Base-by-base conservation (phyloP, 2,888 invertebrate genomes). In the Thysanoteuthis rhombus region DNA sequence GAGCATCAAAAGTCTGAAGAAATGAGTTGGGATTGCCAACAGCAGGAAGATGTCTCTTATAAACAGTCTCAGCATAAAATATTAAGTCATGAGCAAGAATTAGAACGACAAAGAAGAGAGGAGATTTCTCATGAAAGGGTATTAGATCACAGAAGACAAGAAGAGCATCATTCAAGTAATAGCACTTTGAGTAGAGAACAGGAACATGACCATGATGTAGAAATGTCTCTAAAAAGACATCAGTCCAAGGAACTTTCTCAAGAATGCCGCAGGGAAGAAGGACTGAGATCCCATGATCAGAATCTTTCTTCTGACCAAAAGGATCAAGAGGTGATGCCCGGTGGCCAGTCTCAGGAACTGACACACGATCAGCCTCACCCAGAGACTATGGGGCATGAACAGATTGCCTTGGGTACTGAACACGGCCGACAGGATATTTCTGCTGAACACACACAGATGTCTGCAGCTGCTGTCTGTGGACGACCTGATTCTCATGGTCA, bases 1-100 rank as follows among this genome's bases (percentile, higher is more conserved):
- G 92, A 92, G 22, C 92, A 92, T 92, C 45, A 45, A 92, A 40
- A 92, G 16, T 19, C 42, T n/a, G 92, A 92, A 45, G 40, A 45
- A n/a, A 19, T 40, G 19, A 32, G 45, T 19, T 45, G 45, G 45
- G 42, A 92, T 92, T 45, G 42, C 12, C 91, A 92, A 92, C 38
- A n/a, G 10, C 92, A 42, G 16, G 42, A 92, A 45, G 40, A 45
- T 8, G 45, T 19, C 19, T 16, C 75, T 75, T 75, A 36, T 75
- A 75, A 75, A 16, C n/a, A 75, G n/a, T 12, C n/a, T 12, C 92
- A 92, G n/a, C 32, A 19, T 38, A 45, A 42, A 32, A n/a, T n/a
- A 4, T 45, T 45, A 32, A 92, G 32, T 32, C 32, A 45, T 5
- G 92, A 92, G 8, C 92, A 42, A 92, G 92, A 92, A 28, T 40